Evolutionary conservation across 2,113 vertebrate genomes (phyloP), one percentile per base, ranked within the genome.

Genomic region (Microtus pennsylvanicus): DNA sequence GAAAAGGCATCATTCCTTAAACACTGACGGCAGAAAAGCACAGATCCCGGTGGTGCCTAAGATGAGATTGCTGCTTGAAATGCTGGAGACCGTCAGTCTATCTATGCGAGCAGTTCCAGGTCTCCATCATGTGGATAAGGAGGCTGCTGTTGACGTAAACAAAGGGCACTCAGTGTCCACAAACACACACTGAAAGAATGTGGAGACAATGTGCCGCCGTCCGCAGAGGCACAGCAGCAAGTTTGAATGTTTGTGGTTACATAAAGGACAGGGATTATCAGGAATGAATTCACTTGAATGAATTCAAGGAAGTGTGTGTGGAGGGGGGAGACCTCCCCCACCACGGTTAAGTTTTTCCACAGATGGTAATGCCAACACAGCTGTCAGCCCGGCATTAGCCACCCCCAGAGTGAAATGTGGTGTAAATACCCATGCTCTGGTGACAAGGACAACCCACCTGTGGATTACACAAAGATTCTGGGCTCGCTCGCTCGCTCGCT

Each of bases 271-370:
- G 63, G 87, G 35, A 92, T 96, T 96, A 92, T 97, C 87, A 96
- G 91, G 38, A 96, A 38, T 91, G 47, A 94, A 80, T 86, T 87
- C 82, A 67, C 8, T 72, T 63, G 69, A 82, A 70, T 97, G 95
- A 98, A 97, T 97, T 97, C 92, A 92, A 94, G 97, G 96, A 98
- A 97, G 82, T 82, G 13, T 55, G 55, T 55, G 55, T 19, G 55
- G 55, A 0, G 58, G 69, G 7, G 42, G 42, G 35, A 9, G 5
- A 65, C 35, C 13, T 6, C 14, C 67, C 16, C 16, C 61, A 10
- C 63, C 21, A 16, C 5, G 45, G 70, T 45, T 83, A 77, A 87
- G 55, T 33, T 58, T 97, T 94, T 65, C 74, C 50, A 83, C 0
- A 10, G 91, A 91, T 70, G 38, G 26, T 5, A 7, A 65, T 38